Evolutionary conservation across 2,113 vertebrate species (phyloP), one percentile per base, ranked within the genome.

Genomic region (Pleuronectes platessa): DNA sequence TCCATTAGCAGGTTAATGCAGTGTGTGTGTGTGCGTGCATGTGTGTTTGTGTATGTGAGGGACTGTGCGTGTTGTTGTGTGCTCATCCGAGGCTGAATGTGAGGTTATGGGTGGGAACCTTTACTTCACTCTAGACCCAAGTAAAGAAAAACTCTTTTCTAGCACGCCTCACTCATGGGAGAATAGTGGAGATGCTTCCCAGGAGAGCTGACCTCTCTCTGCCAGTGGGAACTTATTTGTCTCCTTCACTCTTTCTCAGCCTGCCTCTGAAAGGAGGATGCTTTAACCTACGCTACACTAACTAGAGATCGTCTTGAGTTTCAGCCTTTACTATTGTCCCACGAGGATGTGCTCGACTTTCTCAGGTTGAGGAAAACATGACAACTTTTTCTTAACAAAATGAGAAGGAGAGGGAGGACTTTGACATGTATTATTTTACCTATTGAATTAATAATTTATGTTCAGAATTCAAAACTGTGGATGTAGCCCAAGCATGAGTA

Each of bases 151-250:
- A 54, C 55, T 85, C 78, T 84, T 85, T 86, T 81, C 77, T 76
- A 80, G 49, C 75, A 88, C 86, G 82, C 85, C 84, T 87, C 64
- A 5, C 45, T 73, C 65, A n/a, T 59, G 68, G 77, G 72, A 88
- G 81, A 90, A 87, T 71, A 69, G 80, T 40, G 70, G 64, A 68
- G 79, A 74, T 53, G 61, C 71, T 20, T 90, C 92, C 91, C 92
- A 69, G 69, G 85, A 87, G 90, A 88, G 62, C 83, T 89, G 91
- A 91, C 87, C 90, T 91, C 89, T 83, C 90, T 76, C 73, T 81
- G 78, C 76, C 58, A 71, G 81, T 92, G 92, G 87, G 90, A 93
- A 92, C 82, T 68, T 65, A 80, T 93, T 92, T 89, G 89, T 93
- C 89, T 87, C 79, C 37, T 71, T 71, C 70, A 54, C 73, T 65